Evolutionary conservation across 1,140 invertebrate genomes (phyloP), one percentile per base, ranked within the genome.

Genomic region (Anastrepha obliqua): DNA sequence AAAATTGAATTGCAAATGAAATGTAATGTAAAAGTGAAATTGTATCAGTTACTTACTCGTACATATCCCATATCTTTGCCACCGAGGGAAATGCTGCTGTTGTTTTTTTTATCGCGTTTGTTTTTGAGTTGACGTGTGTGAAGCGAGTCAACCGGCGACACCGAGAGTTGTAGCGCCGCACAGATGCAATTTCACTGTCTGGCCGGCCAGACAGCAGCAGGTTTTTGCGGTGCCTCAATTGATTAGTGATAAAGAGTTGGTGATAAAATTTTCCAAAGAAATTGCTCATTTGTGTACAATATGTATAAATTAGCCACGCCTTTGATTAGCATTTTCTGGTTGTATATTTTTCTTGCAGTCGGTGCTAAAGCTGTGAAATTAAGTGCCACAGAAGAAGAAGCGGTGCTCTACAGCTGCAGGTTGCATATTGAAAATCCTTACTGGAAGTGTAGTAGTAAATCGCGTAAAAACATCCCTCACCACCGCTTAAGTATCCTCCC

Each of bases 181-280:
- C 74, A 81, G 74, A 81, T 81, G 74, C 9, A 81, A 81, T 81
- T 81, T 81, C 74, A 58, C 74, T 81, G 74, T 81, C 74, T 55
- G 11, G 47, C 8, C 47, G n/a, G 39, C 2, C 47, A 58, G 74
- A 81, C n/a, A 55, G 74, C 74, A 55, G 47, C 47, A 55, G 6
- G 51, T 39, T 5, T 29, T 20, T 2, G 70, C 44, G 70, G 42
- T 42, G 15, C 4, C 74, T 29, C 74, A 51, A 55, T 8, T 29
- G 74, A 55, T 81, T 51, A 81, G 74, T 81, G 74, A 81, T 55
- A 81, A 81, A 81, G n/a, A 81, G n/a, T 81, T 81, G 74, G n/a
- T 81, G 74, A 81, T 81, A 81, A 81, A 81, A 47, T 7, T 47
- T 47, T 42, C 42, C 11, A 51, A 47, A 9, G 55, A 55, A 55